Evolutionary conservation across 2,113 vertebrate genomes (phyloP), one percentile per base, ranked within the genome.

Genomic region (Malurus melanocephalus): DNA sequence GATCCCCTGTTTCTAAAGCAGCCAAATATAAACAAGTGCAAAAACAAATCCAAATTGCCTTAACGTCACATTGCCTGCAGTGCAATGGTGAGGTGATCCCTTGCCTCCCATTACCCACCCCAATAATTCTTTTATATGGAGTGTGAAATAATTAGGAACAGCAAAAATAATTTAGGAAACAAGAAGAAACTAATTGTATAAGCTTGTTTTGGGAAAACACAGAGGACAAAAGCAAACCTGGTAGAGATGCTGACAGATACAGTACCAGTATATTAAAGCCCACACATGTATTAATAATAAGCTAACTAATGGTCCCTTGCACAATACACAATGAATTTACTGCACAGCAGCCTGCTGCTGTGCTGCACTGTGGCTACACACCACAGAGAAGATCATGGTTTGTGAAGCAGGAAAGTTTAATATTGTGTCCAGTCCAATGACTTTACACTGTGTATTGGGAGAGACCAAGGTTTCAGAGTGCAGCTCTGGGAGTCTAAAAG

Each of bases 41-140:
- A 84, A 94, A 94, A 42, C 92, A 96, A 96, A 97, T 96, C 92
- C 94, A 96, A 97, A 94, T 94, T 96, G 91, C 93, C 85, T 96
- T 93, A 95, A 84, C 35, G 57, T 97, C 96, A 95, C 59, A 68
- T 52, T 95, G 95, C 93, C 95, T 38, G 55, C n/a, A 86, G 92
- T 78, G 92, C 93, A 93, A 92, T 76, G 48, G 66, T 0, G 17
- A 96, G 95, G 91, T 43, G 91, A 96, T 97, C 97, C 97, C 96
- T 93, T 2, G 95, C 65, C 92, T 97, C 96, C 95, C 96, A 97
- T 97, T 97, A 97, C 94, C 97, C 94, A 97, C 90, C 95, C 96
- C 96, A 97, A 97, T 97, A 97, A 97, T 96, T 97, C 97, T 97
- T 97, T 97, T 97, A 97, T 97, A 98, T 97, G 96, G 96, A 98